These are phyloP conservation scores for Polyodon spathula DNA, from an alignment of 2,113 vertebrate genomes.

Conservation along the genomic window DNA sequence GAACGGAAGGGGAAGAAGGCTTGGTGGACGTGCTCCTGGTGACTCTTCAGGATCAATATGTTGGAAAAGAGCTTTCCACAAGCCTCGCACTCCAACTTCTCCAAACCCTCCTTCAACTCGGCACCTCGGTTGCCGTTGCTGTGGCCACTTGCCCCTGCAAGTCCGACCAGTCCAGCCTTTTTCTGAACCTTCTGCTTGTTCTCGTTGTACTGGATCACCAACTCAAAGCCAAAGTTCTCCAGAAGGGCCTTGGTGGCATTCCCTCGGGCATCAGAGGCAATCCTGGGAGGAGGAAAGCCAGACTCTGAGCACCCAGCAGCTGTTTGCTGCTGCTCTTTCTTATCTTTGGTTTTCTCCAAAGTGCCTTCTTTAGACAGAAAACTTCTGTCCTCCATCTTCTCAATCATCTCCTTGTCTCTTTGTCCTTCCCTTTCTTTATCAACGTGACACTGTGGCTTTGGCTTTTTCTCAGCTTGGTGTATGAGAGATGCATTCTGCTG, in stretches of 20 bases:
- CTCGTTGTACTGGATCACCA: conserved; percentile 97
- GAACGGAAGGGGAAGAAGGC: conserved; percentile 92
- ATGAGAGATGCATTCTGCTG: conserved; percentile 65
- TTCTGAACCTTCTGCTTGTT: conserved; percentile 96
- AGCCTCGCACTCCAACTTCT: conserved; percentile 88
- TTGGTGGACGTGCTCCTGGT: conserved; percentile 96
- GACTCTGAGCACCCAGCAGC: conserved; percentile 62
- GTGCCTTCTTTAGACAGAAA: conserved; percentile 57
- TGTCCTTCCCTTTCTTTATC: conserved; percentile 82
- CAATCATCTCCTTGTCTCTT: conserved; percentile 61
- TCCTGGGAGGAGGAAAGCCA: conserved; percentile 79
- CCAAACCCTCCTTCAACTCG: conserved; percentile 76
- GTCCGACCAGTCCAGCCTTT: conserved; percentile 51
- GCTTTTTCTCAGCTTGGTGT: conserved; percentile 77
- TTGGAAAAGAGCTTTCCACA: conserved; percentile 96
- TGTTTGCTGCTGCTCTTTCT: conserved; percentile 66
- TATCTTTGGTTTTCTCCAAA: conserved; percentile 79
- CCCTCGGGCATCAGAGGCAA: conserved; percentile 88
- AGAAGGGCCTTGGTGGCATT: conserved; percentile 94
- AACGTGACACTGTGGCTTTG: conserved; percentile 50
- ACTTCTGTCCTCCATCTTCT: conserved; percentile 60
- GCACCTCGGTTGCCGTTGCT: conserved; percentile 62
- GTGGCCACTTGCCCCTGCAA: conserved; percentile 45
- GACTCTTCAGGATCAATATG: conserved; percentile 94
- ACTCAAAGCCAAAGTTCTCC: conserved; percentile 97